Percentiles rank a stretch among this genome's conserved stretches.
phyloP scores from a whole-genome alignment of 2,113 vertebrate genomes.

The Pipa parva region DNA sequence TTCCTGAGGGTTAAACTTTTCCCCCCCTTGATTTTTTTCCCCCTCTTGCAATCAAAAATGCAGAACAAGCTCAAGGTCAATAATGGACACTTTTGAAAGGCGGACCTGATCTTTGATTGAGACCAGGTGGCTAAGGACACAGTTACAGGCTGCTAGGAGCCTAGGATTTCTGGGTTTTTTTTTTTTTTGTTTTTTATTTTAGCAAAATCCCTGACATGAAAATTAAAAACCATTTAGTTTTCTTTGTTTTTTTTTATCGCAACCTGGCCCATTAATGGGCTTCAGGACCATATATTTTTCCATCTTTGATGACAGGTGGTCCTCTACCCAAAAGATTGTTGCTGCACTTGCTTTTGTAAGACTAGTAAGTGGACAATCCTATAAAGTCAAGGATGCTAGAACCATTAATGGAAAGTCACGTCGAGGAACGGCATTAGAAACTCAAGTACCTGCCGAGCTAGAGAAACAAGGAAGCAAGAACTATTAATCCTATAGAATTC shows the following conservation, averaged over 20 bases:
- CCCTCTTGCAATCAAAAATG: constrained; percentile 20
- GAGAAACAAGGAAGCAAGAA: constrained; percentile 6
- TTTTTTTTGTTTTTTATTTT: constrained; percentile 11
- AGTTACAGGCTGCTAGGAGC: background rate
- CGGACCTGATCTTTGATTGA: constrained; percentile 48
- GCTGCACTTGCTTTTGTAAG: background rate
- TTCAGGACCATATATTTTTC: background rate
- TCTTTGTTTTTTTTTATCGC: constrained; percentile 14
- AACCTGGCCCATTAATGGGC: constrained; percentile 6
- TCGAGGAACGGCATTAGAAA: background rate
- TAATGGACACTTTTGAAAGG: constrained; percentile 44
- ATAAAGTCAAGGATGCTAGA: background rate
- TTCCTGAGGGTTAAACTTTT: constrained; percentile 63
- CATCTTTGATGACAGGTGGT: constrained; percentile 11
- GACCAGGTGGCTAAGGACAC: constrained; percentile 51
- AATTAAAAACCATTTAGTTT: constrained; percentile 9
- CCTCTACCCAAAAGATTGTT: constrained; percentile 1
- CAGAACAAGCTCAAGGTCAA: constrained; percentile 43
- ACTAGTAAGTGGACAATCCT: background rate
- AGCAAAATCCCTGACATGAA: background rate
- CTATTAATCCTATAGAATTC: constrained; percentile 19
- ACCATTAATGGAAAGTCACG: background rate
- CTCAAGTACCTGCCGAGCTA: background rate
- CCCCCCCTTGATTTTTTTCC: background rate
- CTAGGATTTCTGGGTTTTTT: too few species aligned